Base-by-base conservation (phyloP, 2,888 invertebrate genomes). In the Hypomecis atomaria region DNA sequence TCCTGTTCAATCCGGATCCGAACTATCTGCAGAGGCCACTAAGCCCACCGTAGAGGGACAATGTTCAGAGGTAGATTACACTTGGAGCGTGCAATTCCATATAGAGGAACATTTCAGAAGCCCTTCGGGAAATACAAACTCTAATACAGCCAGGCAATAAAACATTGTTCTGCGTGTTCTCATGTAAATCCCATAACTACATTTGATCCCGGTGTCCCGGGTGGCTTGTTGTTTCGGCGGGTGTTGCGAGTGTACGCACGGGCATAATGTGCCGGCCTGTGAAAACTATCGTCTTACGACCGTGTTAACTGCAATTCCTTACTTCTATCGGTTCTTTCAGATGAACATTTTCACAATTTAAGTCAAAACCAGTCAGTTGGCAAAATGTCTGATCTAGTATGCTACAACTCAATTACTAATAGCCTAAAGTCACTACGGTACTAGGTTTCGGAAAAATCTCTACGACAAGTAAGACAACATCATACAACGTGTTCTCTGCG, bases 141-240 rank as follows among this genome's bases (percentile, higher is more conserved):
- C 78, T 87, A 87, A 87, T 88, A 84, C 80, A 78, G 72, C 74
- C 65, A 57, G 66, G 77, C 81, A 83, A 87, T 87, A 87, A 87
- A 89, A 89, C 86, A 86, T 85, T 85, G 88, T 86, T 86, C 82
- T 79, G 78, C 84, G 80, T 85, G 85, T 84, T 84, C 73, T 80
- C 83, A 86, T 87, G 86, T 86, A 88, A 88, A 89, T 87, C 85
- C 84, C 80, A 82, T 84, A 85, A 87, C 85, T 83, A 83, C 82
- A 72, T 81, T 83, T 82, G 86, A 84, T 82, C 80, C 75, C 63
- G 65, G 68, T 71, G 71, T 81, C 84, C 81, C 85, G 53, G 34
- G 78, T 71, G 86, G 79, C 79, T 79, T 82, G 83, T 84, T 80
- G 83, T 81, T 80, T 73, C 73, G 74, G 68, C 64, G 68, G 38